These are phyloP conservation scores for Vanessa tameamea DNA, from an alignment of 1,140 invertebrate genomes.

Conservation along the genomic window DNA sequence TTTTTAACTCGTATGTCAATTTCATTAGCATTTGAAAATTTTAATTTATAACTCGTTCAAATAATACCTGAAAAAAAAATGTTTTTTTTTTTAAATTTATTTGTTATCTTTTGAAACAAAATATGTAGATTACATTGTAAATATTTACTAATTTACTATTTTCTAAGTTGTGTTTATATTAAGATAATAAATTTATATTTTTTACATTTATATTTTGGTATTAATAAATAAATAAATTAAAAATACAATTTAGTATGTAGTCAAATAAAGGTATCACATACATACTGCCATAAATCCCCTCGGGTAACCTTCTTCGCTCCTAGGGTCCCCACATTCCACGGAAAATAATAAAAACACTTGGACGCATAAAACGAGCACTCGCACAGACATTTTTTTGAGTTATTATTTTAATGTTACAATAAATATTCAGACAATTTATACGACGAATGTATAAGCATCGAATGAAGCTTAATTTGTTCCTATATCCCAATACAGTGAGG, in stretches of 20 bases:
- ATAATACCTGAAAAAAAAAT: no score
- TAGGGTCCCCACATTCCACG: slow-evolving; percentile 35
- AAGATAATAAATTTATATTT: background rate
- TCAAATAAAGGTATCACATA: slow-evolving; percentile 43
- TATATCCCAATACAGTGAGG: slow-evolving; percentile 30
- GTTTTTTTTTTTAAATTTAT: no score
- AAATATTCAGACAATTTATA: background rate
- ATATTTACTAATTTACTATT: no score
- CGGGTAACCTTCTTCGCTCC: slow-evolving; percentile 60
- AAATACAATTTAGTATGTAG: background rate
- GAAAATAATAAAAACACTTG: slow-evolving; percentile 38
- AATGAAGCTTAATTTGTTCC: slow-evolving; percentile 27
- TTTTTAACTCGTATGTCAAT: no score
- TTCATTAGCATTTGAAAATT: no score
- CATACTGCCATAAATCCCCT: slow-evolving; percentile 68
- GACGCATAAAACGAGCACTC: slow-evolving; percentile 20
- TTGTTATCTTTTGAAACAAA: no score
- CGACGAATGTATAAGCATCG: background rate
- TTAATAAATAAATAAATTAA: background rate
- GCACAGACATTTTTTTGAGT: slow-evolving; percentile 31
- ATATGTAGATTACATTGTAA: no score
- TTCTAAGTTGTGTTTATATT: no score
- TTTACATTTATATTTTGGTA: background rate
- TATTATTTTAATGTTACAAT: background rate
- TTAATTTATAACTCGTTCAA: no score